These are phyloP conservation scores for Phoebastria nigripes DNA, from an alignment of 2,797 vertebrate species.

Conservation along the genomic window DNA sequence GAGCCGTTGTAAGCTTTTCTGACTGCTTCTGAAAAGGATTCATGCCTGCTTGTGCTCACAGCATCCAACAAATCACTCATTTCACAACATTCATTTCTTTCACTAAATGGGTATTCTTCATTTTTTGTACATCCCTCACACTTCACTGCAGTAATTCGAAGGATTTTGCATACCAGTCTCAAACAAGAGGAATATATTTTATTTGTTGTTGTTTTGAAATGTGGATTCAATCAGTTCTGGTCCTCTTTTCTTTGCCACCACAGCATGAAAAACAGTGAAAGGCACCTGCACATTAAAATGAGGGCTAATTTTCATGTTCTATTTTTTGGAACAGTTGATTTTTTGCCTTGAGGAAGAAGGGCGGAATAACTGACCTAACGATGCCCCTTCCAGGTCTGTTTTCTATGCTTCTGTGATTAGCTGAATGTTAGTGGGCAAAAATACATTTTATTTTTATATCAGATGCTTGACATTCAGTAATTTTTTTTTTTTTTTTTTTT, in stretches of 20 bases:
- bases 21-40: slow-evolving; percentile 48
- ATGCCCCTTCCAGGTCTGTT: background rate
- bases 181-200: background rate
- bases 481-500: background rate
- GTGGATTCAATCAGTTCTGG: background rate
- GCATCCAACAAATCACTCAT: slow-evolving; percentile 38
- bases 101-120: background rate
- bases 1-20: slow-evolving; percentile 33
- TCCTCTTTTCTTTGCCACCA: background rate
- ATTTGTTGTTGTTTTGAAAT: background rate
- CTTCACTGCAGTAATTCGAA: slow-evolving; percentile 1
- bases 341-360: background rate
- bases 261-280: background rate
- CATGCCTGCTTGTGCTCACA: slow-evolving; percentile 13
- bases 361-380: background rate
- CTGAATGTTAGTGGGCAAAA: background rate
- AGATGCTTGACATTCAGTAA: background rate
- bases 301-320: background rate
- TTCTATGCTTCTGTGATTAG: background rate
- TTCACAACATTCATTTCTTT: background rate
- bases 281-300: background rate
- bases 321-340: background rate
- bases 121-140: background rate
- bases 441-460: background rate
- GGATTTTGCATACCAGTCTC: slow-evolving; percentile 19